Percentiles rank a stretch among this genome's conserved stretches.
Conservation (phyloP, 2,888 invertebrate species). For the Atrina japonica region DNA sequence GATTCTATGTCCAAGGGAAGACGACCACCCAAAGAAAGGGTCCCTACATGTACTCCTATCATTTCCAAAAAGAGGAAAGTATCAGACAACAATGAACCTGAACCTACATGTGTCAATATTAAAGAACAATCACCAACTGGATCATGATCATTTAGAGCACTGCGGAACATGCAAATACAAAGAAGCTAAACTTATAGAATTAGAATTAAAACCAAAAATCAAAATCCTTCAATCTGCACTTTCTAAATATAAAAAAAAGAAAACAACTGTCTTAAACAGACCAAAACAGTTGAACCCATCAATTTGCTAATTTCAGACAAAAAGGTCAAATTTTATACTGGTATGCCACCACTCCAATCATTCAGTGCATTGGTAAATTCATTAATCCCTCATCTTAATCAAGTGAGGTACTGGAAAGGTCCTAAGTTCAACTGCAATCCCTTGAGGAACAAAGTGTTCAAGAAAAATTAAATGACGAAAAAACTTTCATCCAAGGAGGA, state of each 20-base stretch:
- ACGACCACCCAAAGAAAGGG: slow-evolving; percentile 18
- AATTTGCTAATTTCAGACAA: slow-evolving; percentile 14
- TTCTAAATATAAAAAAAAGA: slow-evolving; percentile 1
- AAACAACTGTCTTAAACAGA: slow-evolving; percentile 3
- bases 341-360: slow-evolving; percentile 17
- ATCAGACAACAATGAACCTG: not conserved
- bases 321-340: slow-evolving; percentile 25
- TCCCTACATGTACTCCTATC: not conserved
- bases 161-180: not conserved
- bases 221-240: slow-evolving; percentile 14
- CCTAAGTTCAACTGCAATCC: slow-evolving; percentile 5
- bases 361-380: slow-evolving; percentile 12
- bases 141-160: slow-evolving; percentile 10
- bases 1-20: slow-evolving; percentile 1
- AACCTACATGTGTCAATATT: not conserved
- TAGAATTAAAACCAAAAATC: slow-evolving; percentile 10
- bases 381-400: slow-evolving; percentile 1
- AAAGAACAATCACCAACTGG: not conserved
- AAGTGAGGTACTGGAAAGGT: slow-evolving; percentile 28
- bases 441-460: slow-evolving; percentile 7
- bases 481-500: slow-evolving; percentile 25
- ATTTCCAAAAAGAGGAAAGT: slow-evolving; percentile 9
- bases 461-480: not conserved
- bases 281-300: slow-evolving; percentile 1
- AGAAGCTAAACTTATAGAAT: slow-evolving; percentile 1